Evolutionary conservation across 1,140 invertebrate species (phyloP).

Genomic region (Drosophila carrolli): DNA sequence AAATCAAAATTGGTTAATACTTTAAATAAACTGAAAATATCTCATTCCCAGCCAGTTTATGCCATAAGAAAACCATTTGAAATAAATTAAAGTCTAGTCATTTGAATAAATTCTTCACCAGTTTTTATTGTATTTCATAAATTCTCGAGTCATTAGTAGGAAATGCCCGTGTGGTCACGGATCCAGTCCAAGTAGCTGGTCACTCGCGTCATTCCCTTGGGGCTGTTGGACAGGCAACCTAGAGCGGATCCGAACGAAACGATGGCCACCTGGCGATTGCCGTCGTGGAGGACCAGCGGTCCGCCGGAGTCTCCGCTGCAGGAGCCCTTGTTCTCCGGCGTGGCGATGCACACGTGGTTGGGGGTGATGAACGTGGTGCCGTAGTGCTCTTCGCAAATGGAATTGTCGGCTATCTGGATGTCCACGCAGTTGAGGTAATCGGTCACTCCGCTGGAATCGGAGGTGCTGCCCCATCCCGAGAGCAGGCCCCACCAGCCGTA

Average conservation of each 20-base stretch:
- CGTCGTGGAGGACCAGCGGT: slow-evolving; percentile 84
- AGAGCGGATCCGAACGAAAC: slow-evolving; percentile 67
- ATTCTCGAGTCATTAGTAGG: slow-evolving; percentile 14
- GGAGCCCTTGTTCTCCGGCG: slow-evolving; percentile 46
- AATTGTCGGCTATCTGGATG: slow-evolving; percentile 36
- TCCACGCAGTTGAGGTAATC: slow-evolving; percentile 40
- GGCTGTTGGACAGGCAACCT: slow-evolving; percentile 75
- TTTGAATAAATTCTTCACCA: too few species aligned
- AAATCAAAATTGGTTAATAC: too few species aligned
- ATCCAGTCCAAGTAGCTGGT: slow-evolving; percentile 86
- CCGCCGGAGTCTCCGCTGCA: slow-evolving; percentile 86
- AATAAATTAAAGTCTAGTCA: too few species aligned
- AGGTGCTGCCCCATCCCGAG: slow-evolving; percentile 51
- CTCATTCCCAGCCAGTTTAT: too few species aligned
- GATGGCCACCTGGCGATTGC: slow-evolving; percentile 84
- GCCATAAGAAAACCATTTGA: too few species aligned
- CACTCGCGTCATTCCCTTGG: slow-evolving; percentile 85
- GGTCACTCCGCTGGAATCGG: slow-evolving; percentile 7
- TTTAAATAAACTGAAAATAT: too few species aligned
- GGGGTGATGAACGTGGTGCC: slow-evolving; percentile 25
- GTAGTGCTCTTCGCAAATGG: slow-evolving; percentile 30
- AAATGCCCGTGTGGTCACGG: slow-evolving; percentile 44
- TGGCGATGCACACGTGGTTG: slow-evolving; percentile 59
- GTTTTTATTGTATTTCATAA: neutral
- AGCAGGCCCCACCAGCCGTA: slow-evolving; percentile 45